Evolutionary conservation across 2,113 vertebrate genomes (phyloP).

Genomic region (Oreochromis aureus): DNA sequence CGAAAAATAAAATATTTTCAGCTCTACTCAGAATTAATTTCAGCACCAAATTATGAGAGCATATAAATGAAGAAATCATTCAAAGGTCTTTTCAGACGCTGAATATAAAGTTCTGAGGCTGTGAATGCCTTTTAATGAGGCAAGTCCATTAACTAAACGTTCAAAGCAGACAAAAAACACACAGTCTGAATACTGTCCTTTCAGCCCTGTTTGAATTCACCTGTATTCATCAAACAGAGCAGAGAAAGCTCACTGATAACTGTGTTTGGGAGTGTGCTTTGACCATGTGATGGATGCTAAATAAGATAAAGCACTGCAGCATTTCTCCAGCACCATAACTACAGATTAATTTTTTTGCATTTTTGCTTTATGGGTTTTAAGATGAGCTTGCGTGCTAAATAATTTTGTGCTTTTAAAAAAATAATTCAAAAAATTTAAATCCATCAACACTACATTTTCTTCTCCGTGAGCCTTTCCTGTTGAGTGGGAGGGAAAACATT

Average conservation of each 20-base stretch:
- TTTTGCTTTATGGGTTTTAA: neutral
- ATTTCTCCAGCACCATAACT: neutral
- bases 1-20: neutral
- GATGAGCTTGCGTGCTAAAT: neutral
- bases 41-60: neutral
- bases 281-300: neutral
- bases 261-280: neutral
- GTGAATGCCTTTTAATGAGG: neutral
- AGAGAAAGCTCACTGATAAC: neutral
- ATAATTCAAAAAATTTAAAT: accelerated
- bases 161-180: neutral
- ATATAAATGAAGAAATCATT: neutral
- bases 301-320: neutral
- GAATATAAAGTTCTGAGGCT: neutral
- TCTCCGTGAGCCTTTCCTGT: neutral
- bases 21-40: neutral
- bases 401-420: neutral
- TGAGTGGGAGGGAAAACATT: neutral
- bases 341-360: neutral
- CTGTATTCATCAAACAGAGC: neutral
- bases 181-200: neutral
- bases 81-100: neutral
- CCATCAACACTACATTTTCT: neutral
- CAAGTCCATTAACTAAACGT: neutral
- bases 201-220: neutral